Evolutionary conservation across 2,113 vertebrate genomes (phyloP).

Genomic region (Stegostoma tigrinum): DNA sequence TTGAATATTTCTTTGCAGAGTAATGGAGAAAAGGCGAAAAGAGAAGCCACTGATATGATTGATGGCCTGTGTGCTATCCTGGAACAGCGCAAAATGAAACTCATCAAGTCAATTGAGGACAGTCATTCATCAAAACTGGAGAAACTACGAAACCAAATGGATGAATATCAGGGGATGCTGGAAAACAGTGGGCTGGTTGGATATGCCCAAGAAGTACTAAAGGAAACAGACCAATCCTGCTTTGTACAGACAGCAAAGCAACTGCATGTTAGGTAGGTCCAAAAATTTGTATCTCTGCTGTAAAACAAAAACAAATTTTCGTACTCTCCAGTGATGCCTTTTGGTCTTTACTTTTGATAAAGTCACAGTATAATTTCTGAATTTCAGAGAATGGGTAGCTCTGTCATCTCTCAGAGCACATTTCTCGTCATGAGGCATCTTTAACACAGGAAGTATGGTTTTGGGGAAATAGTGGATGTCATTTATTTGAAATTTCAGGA

Average conservation of each 20-base stretch:
- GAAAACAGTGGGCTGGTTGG: slow-evolving; percentile 93
- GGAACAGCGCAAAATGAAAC: slow-evolving; percentile 74
- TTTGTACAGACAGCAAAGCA: slow-evolving; percentile 97
- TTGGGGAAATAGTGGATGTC: background rate
- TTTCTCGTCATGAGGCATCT: background rate
- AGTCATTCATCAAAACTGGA: slow-evolving; percentile 71
- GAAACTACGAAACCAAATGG: slow-evolving; percentile 74
- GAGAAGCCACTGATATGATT: slow-evolving; percentile 71
- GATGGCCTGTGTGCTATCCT: slow-evolving; percentile 76
- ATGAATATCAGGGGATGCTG: slow-evolving; percentile 93
- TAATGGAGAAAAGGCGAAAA: slow-evolving; percentile 79
- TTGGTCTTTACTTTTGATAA: background rate
- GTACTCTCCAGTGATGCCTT: background rate
- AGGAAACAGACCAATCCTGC: slow-evolving; percentile 91
- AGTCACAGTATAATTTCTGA: background rate
- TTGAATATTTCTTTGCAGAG: slow-evolving; percentile 53
- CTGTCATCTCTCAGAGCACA: background rate
- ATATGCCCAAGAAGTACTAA: slow-evolving; percentile 94
- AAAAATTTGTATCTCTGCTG: background rate
- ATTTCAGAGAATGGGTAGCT: background rate
- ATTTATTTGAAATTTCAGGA: no score
- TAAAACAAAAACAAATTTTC: background rate
- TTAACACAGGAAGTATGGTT: background rate
- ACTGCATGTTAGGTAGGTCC: slow-evolving; percentile 76
- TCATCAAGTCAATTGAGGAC: slow-evolving; percentile 74